Percentiles rank a stretch among this genome's conserved stretches.
phyloP scores from a whole-genome alignment of 1,140 invertebrate species.

The Drosophila lacertosa region DNA sequence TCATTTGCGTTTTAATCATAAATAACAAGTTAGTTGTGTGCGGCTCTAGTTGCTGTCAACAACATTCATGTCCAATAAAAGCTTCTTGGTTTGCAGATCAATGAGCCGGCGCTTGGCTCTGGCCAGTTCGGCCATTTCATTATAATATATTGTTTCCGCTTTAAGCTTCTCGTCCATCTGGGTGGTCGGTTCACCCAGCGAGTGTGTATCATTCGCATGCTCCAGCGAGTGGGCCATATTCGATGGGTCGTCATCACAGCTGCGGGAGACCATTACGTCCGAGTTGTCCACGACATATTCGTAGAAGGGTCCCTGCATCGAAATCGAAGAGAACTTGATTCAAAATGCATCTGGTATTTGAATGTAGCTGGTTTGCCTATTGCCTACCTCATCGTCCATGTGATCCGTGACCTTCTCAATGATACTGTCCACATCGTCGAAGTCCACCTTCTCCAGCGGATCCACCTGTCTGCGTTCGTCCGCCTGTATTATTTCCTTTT shows the following conservation, averaged over 20 bases:
- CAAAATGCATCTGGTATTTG: conserved; percentile 9
- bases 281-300: conserved; percentile 70
- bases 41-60: conserved; percentile 35
- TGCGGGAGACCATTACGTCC: conserved; percentile 46
- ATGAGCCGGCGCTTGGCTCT: conserved; percentile 69
- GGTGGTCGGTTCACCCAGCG: conserved; percentile 54
- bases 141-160: conserved; percentile 79
- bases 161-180: conserved; percentile 73
- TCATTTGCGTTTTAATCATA: conserved; percentile 31
- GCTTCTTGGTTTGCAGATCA: conserved; percentile 74
- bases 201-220: conserved; percentile 33
- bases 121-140: conserved; percentile 78
- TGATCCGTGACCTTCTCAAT: conserved; percentile 71
- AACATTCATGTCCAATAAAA: conserved; percentile 67
- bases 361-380: not conserved
- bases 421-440: conserved; percentile 72
- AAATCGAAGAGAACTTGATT: conserved; percentile 47
- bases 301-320: conserved; percentile 66
- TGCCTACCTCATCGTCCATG: conserved; percentile 64
- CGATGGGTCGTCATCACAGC: conserved; percentile 46
- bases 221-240: conserved; percentile 45
- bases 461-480: conserved; percentile 52
- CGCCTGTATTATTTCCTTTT: conserved; percentile 39
- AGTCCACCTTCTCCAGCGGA: conserved; percentile 69
- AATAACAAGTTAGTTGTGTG: conserved; percentile 35